Evolutionary conservation across 2,113 vertebrate species (phyloP).

Genomic region (Egretta garzetta): DNA sequence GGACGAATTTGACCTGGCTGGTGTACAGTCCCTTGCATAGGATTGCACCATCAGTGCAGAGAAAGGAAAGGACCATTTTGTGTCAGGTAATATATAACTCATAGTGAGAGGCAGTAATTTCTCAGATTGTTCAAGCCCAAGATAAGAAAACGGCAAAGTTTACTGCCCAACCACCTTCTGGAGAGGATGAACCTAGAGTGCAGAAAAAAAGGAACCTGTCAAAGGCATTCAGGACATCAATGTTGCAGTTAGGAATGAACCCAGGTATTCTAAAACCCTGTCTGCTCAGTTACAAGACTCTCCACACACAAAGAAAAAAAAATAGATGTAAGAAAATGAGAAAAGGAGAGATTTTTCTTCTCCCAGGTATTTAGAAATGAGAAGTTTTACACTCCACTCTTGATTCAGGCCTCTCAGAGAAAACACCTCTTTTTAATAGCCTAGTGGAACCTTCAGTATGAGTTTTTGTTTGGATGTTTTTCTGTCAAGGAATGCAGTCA

Average conservation of each 20-base stretch:
- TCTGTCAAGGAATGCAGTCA: not conserved
- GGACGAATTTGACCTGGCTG: not conserved
- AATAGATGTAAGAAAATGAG: not conserved
- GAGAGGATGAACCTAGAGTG: not conserved
- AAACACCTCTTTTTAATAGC: not conserved
- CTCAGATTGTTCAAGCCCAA: not conserved
- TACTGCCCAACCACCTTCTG: not conserved
- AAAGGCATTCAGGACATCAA: not conserved
- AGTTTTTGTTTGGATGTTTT: not conserved
- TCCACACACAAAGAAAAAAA: not conserved
- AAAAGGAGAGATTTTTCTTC: not conserved
- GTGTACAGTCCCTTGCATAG: not conserved
- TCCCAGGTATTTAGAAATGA: not conserved
- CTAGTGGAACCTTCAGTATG: not conserved
- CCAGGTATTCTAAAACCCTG: not conserved
- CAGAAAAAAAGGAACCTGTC: not conserved
- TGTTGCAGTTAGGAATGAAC: not conserved
- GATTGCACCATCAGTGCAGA: not conserved
- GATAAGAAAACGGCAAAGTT: not conserved
- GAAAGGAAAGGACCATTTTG: not conserved
- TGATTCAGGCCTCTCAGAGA: not conserved
- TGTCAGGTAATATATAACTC: not conserved
- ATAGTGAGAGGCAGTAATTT: not conserved
- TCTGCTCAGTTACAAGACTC: not conserved
- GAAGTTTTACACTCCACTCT: not conserved